A percentile compares a stretch with the other conserved stretches of the same genome.
phyloP scores from a whole-genome alignment of 2,113 vertebrate species.

The Trichomycterus rosablanca region DNA sequence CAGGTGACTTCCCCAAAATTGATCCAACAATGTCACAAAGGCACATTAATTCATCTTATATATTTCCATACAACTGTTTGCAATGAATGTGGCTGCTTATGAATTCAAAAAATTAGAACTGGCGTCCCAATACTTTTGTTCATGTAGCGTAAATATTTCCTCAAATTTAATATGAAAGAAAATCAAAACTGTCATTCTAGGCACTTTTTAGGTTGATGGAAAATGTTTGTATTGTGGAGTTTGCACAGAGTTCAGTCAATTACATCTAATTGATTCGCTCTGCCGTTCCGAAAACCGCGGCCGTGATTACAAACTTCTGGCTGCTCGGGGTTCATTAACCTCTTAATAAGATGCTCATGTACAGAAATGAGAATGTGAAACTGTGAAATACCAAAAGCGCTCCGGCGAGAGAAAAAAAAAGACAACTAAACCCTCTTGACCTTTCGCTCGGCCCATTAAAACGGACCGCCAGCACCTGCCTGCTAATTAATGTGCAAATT shows the following conservation, averaged over 20 bases:
- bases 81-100: no score
- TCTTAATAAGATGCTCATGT: conserved; percentile 42
- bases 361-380: conserved; percentile 54
- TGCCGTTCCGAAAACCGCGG: conserved; percentile 31
- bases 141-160: no score
- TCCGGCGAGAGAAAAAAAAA: conserved; percentile 52
- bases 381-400: conserved; percentile 58
- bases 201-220: no score
- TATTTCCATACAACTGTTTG: no score
- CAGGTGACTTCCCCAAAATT: no score
- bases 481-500: conserved; percentile 74
- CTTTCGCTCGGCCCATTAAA: conserved; percentile 66
- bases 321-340: conserved; percentile 31
- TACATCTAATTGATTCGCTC: conserved; percentile 33
- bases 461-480: conserved; percentile 63
- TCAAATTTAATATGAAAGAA: no score
- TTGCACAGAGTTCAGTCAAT: conserved; percentile 31
- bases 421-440: conserved; percentile 62
- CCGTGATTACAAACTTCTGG: conserved; percentile 43
- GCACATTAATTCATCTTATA: no score
- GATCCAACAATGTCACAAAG: no score
- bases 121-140: no score
- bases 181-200: no score
- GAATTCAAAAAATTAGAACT: no score
- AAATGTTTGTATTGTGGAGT: not conserved